phyloP scores from a whole-genome alignment of 2,113 vertebrate species.

The Dromaius novaehollandiae region DNA sequence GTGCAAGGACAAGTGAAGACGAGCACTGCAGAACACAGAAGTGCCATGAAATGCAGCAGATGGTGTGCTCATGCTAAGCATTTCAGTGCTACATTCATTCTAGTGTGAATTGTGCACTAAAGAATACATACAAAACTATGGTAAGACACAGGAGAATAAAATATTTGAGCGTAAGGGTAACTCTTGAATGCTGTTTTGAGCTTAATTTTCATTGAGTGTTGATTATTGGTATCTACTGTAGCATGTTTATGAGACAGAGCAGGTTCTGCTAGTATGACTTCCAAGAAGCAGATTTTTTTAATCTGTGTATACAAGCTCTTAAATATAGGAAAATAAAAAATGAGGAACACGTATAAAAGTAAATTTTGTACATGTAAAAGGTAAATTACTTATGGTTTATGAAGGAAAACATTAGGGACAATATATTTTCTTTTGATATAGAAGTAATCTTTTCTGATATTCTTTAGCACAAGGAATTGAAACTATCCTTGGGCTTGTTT shows the following conservation, averaged over 20 bases:
- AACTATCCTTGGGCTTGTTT: not conserved
- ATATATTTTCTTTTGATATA: not conserved
- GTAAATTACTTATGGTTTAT: not conserved
- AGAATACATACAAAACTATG: not conserved
- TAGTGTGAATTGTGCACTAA: not conserved
- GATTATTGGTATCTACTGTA: not conserved
- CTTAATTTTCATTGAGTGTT: not conserved
- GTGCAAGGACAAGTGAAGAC: not conserved
- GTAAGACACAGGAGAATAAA: not conserved
- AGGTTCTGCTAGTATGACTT: not conserved
- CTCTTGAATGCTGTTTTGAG: not conserved
- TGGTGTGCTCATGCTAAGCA: not conserved
- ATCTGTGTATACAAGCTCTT: not conserved
- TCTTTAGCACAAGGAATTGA: not conserved
- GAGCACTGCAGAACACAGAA: not conserved
- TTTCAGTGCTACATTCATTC: not conserved
- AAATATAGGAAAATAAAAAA: not conserved
- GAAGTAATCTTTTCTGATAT: accelerated
- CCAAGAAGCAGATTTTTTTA: not conserved
- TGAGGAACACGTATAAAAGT: not conserved
- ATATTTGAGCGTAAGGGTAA: not conserved
- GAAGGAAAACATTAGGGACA: not conserved
- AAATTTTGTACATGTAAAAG: not conserved
- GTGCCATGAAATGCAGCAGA: not conserved
- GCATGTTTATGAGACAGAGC: not conserved